Percentiles rank a stretch among this genome's conserved stretches.
Evolutionary conservation across 2,797 vertebrate genomes (phyloP).

Genomic region (Acipenser ruthenus): DNA sequence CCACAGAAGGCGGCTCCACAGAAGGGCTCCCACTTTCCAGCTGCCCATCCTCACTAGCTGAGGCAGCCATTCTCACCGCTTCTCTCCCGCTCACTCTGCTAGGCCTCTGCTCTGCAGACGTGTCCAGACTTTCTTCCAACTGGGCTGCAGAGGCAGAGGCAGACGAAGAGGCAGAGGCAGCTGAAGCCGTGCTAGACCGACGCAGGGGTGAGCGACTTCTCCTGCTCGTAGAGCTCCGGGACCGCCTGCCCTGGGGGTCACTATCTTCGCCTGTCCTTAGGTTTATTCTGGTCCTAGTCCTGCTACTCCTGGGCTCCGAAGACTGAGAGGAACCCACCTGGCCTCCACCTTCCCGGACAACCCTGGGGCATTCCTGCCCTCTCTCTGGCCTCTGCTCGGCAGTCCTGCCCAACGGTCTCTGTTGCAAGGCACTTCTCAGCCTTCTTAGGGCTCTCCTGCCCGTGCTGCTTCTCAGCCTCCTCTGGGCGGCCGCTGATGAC

Average conservation of each 20-base stretch:
- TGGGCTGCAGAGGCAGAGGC: conserved; percentile 30
- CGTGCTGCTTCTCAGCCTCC: conserved; percentile 32
- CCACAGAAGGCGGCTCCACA: conserved; percentile 41
- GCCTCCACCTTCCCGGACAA: conserved; percentile 32
- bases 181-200: conserved; percentile 31
- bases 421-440: background rate
- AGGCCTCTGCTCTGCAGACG: background rate
- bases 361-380: background rate
- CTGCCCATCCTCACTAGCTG: conserved; percentile 34
- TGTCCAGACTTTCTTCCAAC: background rate
- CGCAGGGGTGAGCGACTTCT: conserved; percentile 80
- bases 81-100: conserved; percentile 18
- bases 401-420: conserved; percentile 38
- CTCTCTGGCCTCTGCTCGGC: conserved; percentile 20
- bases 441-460: conserved; percentile 8
- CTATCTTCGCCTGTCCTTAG: conserved; percentile 60
- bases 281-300: conserved; percentile 72
- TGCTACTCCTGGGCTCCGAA: conserved; percentile 59
- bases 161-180: conserved; percentile 34
- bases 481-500: conserved; percentile 34
- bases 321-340: conserved; percentile 38
- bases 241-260: conserved; percentile 42
- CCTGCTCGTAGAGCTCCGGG: conserved; percentile 59
- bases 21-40: conserved; percentile 51
- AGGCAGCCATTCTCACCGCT: conserved; percentile 25